These are phyloP conservation scores for Xylophagus ater DNA, from an alignment of 2,888 invertebrate species.

Conservation along the genomic window DNA sequence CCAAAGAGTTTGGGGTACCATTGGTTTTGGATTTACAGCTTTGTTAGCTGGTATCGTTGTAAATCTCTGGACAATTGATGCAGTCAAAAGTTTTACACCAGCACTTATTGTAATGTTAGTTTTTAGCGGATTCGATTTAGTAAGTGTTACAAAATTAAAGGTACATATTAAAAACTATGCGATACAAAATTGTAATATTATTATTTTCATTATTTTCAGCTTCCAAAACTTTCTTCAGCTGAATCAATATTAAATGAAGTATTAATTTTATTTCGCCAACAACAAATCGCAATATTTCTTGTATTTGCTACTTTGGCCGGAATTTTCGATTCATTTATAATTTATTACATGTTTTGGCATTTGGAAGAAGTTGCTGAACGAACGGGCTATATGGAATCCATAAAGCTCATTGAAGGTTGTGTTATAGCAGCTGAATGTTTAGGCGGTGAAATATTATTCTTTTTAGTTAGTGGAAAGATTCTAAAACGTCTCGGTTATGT, in stretches of 20 bases:
- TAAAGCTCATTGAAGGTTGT: slow-evolving; percentile 69
- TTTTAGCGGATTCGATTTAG: slow-evolving; percentile 53
- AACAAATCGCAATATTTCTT: slow-evolving; percentile 56
- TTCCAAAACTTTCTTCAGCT: slow-evolving; percentile 57
- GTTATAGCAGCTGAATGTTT: slow-evolving; percentile 70
- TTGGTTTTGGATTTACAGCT: slow-evolving; percentile 66
- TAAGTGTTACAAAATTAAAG: slow-evolving; percentile 45
- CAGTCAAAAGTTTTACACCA: slow-evolving; percentile 54
- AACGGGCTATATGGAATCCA: slow-evolving; percentile 50
- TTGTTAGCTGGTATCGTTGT: slow-evolving; percentile 58
- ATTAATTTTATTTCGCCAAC: slow-evolving; percentile 48
- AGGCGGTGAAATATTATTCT: slow-evolving; percentile 67
- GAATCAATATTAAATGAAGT: slow-evolving; percentile 58
- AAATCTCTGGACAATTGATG: slow-evolving; percentile 49
- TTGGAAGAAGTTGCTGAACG: slow-evolving; percentile 60
- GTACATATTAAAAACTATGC: slow-evolving; percentile 4
- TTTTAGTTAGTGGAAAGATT: slow-evolving; percentile 61
- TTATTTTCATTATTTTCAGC: slow-evolving; percentile 37
- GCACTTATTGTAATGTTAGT: slow-evolving; percentile 55
- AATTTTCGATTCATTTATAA: slow-evolving; percentile 66
- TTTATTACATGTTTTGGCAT: slow-evolving; percentile 77
- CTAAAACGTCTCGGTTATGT: slow-evolving; percentile 69
- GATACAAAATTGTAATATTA: slow-evolving; percentile 3
- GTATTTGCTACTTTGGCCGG: slow-evolving; percentile 64
- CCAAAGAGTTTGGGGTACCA: slow-evolving; percentile 73